Evolutionary conservation across 2,797 vertebrate species (phyloP).

Genomic region (Lepus townsendii): DNA sequence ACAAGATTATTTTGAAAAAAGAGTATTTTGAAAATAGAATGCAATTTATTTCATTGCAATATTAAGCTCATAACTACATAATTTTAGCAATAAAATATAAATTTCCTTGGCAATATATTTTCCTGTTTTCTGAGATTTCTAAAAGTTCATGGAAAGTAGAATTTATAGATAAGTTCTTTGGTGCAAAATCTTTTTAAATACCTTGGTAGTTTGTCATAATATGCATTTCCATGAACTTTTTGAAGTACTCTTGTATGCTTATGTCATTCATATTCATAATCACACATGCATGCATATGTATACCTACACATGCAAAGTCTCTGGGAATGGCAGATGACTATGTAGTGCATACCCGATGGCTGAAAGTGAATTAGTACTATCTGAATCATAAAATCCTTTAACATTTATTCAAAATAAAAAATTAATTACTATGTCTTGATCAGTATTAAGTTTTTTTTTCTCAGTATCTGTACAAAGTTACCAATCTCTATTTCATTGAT

Average conservation of each 20-base stretch:
- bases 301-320: not conserved
- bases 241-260: not conserved
- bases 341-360: not conserved
- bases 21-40: constrained; percentile 35
- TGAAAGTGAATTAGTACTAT: not conserved
- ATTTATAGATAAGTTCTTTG: no score
- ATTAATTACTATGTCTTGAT: constrained; percentile 13
- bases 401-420: not conserved
- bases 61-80: not conserved
- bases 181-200: no score
- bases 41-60: not conserved
- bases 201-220: no score
- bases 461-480: not conserved
- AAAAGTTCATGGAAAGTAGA: no score
- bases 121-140: no score
- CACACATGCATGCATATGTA: not conserved
- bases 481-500: not conserved
- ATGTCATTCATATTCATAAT: constrained; percentile 22
- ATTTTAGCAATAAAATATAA: constrained; percentile 9
- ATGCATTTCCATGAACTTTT: no score
- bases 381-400: constrained; percentile 25
- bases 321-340: not conserved
- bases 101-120: not conserved
- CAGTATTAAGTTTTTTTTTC: not conserved
- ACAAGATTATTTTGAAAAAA: constrained; percentile 20